These are phyloP conservation scores for Gari tellinella DNA, from an alignment of 2,888 invertebrate species.

Conservation along the genomic window DNA sequence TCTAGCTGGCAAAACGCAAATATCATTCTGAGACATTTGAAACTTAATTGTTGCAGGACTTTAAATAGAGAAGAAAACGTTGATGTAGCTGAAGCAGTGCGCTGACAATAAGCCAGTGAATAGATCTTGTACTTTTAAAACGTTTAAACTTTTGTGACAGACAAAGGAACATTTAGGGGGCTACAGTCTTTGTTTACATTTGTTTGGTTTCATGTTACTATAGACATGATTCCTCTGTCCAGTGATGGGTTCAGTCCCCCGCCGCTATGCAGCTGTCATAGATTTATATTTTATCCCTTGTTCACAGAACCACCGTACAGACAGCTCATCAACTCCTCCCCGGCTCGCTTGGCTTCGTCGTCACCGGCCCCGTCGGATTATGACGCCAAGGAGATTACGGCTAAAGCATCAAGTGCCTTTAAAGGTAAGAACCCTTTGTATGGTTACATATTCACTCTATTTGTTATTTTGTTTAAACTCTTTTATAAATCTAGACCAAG, in stretches of 20 bases:
- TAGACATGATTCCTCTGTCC: slow-evolving; percentile 30
- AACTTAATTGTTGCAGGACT: too few relatives aligned
- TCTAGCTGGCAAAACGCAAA: neutral
- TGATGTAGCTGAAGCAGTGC: too few relatives aligned
- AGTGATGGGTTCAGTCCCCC: slow-evolving; percentile 49
- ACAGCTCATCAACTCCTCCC: slow-evolving; percentile 1
- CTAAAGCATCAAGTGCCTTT: slow-evolving; percentile 1
- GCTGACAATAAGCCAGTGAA: too few relatives aligned
- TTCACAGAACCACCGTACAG: slow-evolving; percentile 45
- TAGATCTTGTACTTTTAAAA: too few relatives aligned
- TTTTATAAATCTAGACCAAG: too few relatives aligned
- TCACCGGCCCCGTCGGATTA: slow-evolving; percentile 28
- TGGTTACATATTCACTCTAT: too few relatives aligned
- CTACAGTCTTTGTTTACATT: neutral
- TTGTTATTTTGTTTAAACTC: too few relatives aligned
- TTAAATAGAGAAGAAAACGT: neutral
- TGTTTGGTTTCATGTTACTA: neutral
- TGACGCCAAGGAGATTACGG: slow-evolving; percentile 25
- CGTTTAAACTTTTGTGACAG: neutral
- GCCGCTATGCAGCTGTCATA: slow-evolving; percentile 50
- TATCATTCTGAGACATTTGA: neutral
- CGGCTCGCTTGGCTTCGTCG: neutral
- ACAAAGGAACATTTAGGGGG: neutral
- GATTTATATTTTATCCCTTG: slow-evolving; percentile 54
- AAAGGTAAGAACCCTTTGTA: too few relatives aligned